Percentiles rank a stretch among this genome's conserved stretches.
phyloP scores from a whole-genome alignment of 2,888 invertebrate genomes.

The Calameuta idolon region DNA sequence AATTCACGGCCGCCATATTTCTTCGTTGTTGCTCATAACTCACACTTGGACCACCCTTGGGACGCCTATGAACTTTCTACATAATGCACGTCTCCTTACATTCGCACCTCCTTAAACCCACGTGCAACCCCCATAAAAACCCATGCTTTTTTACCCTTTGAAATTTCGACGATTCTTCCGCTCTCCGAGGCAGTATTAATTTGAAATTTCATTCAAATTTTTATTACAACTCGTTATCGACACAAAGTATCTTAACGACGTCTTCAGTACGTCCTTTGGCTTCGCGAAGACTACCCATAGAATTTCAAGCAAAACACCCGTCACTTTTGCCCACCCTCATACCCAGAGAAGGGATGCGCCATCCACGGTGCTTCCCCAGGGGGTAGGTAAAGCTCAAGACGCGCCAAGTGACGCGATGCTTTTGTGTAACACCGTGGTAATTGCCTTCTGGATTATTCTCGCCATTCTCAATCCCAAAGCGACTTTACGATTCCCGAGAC shows the following conservation, averaged over 20 bases:
- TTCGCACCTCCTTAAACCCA: constrained; percentile 17
- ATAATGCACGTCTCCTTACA: constrained; percentile 47
- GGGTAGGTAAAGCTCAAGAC: neutral
- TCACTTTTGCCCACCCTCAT: neutral
- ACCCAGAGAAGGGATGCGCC: neutral
- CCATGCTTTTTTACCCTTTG: neutral
- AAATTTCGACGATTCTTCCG: neutral
- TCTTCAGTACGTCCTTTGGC: neutral
- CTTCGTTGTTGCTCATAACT: constrained; percentile 24
- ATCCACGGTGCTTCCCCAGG: neutral
- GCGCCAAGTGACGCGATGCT: constrained; percentile 9
- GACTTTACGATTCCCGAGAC: neutral
- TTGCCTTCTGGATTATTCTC: constrained; percentile 32
- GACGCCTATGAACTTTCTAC: constrained; percentile 22
- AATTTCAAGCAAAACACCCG: neutral
- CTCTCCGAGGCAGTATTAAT: neutral
- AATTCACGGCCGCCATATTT: constrained; percentile 26
- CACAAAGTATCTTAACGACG: neutral
- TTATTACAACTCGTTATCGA: neutral
- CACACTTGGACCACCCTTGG: constrained; percentile 10
- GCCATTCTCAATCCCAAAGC: constrained; percentile 22
- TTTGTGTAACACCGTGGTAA: constrained; percentile 27
- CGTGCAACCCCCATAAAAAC: neutral
- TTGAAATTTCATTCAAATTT: neutral
- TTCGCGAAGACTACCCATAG: neutral